A percentile compares a stretch with the other conserved stretches of the same genome.
Conservation (phyloP, 2,797 vertebrate genomes). For the Rhincodon typus region DNA sequence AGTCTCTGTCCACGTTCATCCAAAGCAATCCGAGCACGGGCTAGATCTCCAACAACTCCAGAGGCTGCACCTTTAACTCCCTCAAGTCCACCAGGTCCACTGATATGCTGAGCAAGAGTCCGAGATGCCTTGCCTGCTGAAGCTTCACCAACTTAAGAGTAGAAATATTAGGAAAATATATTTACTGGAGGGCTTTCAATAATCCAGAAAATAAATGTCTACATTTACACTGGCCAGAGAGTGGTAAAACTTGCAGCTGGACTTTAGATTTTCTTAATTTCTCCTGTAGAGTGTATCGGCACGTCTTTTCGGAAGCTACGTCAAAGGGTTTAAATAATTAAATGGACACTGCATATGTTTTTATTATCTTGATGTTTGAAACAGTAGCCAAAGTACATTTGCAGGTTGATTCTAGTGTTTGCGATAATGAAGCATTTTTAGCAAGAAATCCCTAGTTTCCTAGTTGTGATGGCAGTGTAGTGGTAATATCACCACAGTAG, state of each 20-base stretch:
- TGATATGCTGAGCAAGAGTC: conserved; percentile 92
- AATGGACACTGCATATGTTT: neutral
- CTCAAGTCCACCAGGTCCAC: conserved; percentile 78
- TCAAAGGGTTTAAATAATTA: neutral
- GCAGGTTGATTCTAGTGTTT: too few relatives aligned
- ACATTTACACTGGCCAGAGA: neutral
- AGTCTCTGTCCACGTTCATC: conserved; percentile 91
- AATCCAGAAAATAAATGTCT: neutral
- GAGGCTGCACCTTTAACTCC: conserved; percentile 81
- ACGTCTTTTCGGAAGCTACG: neutral
- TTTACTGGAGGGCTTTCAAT: neutral
- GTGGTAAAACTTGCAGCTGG: neutral
- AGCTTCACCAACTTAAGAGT: conserved; percentile 79
- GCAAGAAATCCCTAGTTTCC: too few relatives aligned
- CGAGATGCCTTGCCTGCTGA: conserved; percentile 86
- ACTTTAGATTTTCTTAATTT: neutral
- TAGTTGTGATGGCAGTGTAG: too few relatives aligned
- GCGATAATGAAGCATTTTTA: neutral
- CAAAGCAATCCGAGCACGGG: conserved; percentile 80
- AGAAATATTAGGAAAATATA: conserved; percentile 24
- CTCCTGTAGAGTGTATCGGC: neutral
- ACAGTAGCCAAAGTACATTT: neutral
- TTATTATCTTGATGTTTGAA: neutral
- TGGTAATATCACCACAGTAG: too few relatives aligned
- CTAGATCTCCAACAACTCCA: conserved; percentile 81